A percentile compares a stretch with the other conserved stretches of the same genome.
Evolutionary conservation across 2,113 vertebrate species (phyloP).

Genomic region (Podiceps cristatus): DNA sequence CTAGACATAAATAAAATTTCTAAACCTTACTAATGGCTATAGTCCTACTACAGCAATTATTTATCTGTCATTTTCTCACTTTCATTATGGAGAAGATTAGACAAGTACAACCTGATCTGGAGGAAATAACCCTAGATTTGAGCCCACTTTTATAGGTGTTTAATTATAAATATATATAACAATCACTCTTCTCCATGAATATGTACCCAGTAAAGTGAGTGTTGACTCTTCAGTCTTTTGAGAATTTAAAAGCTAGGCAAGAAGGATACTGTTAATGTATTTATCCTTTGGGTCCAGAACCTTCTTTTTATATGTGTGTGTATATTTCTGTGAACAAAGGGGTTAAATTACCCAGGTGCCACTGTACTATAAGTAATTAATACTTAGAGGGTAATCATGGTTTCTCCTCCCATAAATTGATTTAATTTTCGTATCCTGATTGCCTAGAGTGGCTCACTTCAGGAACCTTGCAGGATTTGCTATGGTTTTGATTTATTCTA

Average conservation of each 20-base stretch:
- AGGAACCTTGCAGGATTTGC: constrained; percentile 41
- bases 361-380: not conserved
- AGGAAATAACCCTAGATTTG: not conserved
- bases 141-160: not conserved
- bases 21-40: not conserved
- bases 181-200: not conserved
- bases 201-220: not conserved
- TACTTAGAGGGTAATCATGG: not conserved
- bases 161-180: not conserved
- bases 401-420: constrained; percentile 19
- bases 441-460: not conserved
- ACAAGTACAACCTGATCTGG: not conserved
- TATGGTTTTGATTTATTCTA: constrained; percentile 47
- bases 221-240: not conserved
- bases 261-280: not conserved
- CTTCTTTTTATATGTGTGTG: not conserved
- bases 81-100: not conserved
- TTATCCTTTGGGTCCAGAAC: not conserved
- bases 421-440: constrained; percentile 39
- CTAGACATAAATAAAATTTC: not conserved
- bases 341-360: not conserved
- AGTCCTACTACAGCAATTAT: not conserved
- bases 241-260: not conserved
- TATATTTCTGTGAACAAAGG: not conserved
- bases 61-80: not conserved